Evolutionary conservation across 2,888 invertebrate genomes (phyloP).

Genomic region (Drosophila dives): DNA sequence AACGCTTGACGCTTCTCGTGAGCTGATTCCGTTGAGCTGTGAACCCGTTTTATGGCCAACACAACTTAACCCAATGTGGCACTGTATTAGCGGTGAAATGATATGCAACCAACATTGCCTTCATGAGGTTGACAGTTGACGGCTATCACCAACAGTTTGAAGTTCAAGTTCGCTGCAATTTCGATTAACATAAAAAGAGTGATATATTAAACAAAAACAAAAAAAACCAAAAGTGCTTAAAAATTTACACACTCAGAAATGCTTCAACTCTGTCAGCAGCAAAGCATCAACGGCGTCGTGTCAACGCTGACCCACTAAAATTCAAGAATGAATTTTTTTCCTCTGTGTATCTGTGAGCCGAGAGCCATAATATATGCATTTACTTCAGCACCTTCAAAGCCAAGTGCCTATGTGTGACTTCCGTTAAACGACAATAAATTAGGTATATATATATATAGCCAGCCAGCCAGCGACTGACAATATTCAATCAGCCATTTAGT

Average conservation of each 20-base stretch:
- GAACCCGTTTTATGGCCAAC: slow-evolving; percentile 66
- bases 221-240: slow-evolving; percentile 13
- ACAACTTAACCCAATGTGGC: slow-evolving; percentile 26
- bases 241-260: slow-evolving; percentile 45
- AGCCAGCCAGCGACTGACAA: slow-evolving; percentile 5
- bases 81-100: slow-evolving; percentile 17
- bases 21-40: slow-evolving; percentile 64
- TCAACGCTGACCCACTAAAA: slow-evolving; percentile 69
- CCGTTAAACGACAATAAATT: slow-evolving; percentile 77
- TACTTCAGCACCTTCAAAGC: slow-evolving; percentile 52
- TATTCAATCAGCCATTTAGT: neutral
- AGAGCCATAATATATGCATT: slow-evolving; percentile 24
- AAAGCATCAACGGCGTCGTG: neutral
- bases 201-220: slow-evolving; percentile 21
- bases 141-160: slow-evolving; percentile 65
- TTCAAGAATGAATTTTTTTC: slow-evolving; percentile 71
- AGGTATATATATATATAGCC: slow-evolving; percentile 53
- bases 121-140: slow-evolving; percentile 38
- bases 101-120: slow-evolving; percentile 34
- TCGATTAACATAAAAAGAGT: slow-evolving; percentile 55
- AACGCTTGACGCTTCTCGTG: slow-evolving; percentile 57
- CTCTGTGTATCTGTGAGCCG: slow-evolving; percentile 45
- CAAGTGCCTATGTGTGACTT: slow-evolving; percentile 61
- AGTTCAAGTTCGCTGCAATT: slow-evolving; percentile 81
- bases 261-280: slow-evolving; percentile 14